phyloP scores from a whole-genome alignment of 2,888 invertebrate genomes.

The Diplazon laetatorius region DNA sequence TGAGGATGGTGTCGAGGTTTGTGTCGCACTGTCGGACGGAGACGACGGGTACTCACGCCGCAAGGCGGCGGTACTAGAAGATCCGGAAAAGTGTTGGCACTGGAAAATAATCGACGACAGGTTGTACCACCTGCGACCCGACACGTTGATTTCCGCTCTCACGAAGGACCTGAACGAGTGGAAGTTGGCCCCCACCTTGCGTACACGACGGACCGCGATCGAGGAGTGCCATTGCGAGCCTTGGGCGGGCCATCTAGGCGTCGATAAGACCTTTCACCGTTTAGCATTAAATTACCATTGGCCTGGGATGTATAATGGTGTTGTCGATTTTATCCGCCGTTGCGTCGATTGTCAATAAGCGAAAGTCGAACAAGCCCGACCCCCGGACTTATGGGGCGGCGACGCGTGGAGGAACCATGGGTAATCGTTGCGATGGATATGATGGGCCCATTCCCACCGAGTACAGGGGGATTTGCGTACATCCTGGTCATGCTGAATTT shows the following conservation, averaged over 20 bases:
- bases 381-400: conserved; percentile 58
- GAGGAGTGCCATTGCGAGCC: conserved; percentile 40
- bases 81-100: neutral
- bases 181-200: neutral
- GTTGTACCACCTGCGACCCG: neutral
- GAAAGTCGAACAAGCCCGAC: conserved; percentile 44
- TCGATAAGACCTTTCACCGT: conserved; percentile 49
- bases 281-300: conserved; percentile 61
- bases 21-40: neutral
- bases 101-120: neutral
- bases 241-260: conserved; percentile 63
- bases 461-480: too few relatives aligned
- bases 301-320: conserved; percentile 62
- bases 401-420: conserved; percentile 45
- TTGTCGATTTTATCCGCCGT: conserved; percentile 56
- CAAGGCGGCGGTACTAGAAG: neutral
- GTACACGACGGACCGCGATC: conserved; percentile 36
- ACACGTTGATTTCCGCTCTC: neutral
- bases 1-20: conserved; percentile 44
- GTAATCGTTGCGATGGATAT: neutral
- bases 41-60: neutral
- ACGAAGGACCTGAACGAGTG: neutral
- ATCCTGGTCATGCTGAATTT: too few relatives aligned
- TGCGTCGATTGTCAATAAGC: conserved; percentile 63
- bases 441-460: too few relatives aligned